Base-by-base conservation (phyloP, 1,140 invertebrate species). In the Lepidurus couesii region DNA sequence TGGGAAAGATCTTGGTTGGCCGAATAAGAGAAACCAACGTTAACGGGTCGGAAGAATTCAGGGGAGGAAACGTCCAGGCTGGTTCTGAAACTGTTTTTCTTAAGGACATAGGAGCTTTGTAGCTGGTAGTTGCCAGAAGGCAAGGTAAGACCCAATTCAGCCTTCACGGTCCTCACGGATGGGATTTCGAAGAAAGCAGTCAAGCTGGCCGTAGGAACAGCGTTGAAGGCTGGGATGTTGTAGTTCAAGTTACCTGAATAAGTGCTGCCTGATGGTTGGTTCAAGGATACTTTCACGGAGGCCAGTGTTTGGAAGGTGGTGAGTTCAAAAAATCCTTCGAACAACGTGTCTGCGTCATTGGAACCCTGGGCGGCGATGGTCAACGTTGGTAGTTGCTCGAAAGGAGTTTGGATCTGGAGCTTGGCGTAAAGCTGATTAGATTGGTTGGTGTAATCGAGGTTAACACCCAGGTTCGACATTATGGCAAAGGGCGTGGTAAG, bases 331-430 rank as follows among this genome's bases (percentile, higher is more conserved):
- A 44, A n/a, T n/a, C 24, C 75, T 42, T 82, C 81, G 44, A 83
- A 77, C 34, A 81, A 81, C 44, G 81, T 74, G 0, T 79, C 76
- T 74, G 81, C 44, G 11, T 82, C 80, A 13, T 73, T 9, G 34
- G 21, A 7, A 75, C 81, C 81, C 77, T 83, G 81, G 34, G 80
- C 82, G 26, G 77, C 73, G 2, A 77, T 21, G 73, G 79, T 53
- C 24, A 81, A 74, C 7, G 76, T 74, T 1, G 76, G 78, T 10
- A 83, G 43, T 13, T 24, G 26, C 76, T 81, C 73, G 74, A 84
- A 83, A 21, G 84, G 84, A 34, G 83, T 83, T 26, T 74, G 80
- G 0, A 84, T 7, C 26, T 78, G 78, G 0, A 85, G 2, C 1
- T 75, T 73, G 11, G 77, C 77, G 13, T 79, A 24, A 7, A 44